A percentile compares a stretch with the other conserved stretches of the same genome.
phyloP scores from a whole-genome alignment of 2,113 vertebrate species.

The Oryzias woworae region DNA sequence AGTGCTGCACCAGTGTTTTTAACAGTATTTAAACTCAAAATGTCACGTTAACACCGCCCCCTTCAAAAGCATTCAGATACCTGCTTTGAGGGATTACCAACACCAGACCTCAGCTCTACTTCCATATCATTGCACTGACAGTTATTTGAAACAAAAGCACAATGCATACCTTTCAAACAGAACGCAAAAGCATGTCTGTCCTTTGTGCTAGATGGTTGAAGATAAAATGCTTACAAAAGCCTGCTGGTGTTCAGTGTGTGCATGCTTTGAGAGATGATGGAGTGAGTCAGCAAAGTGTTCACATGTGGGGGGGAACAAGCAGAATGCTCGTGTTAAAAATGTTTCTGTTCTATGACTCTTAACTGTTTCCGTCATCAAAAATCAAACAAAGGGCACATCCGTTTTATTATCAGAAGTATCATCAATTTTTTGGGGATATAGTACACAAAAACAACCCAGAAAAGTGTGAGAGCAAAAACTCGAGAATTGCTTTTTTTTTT shows the following conservation, averaged over 20 bases:
- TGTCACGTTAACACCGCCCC: conserved; percentile 67
- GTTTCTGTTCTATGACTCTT: conserved; percentile 14
- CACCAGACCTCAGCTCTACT: conserved; percentile 68
- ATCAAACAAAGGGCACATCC: too few relatives aligned
- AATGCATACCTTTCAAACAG: conserved; percentile 59
- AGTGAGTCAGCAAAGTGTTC: conserved; percentile 47
- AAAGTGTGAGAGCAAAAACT: background rate
- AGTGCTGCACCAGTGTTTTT: conserved; percentile 72
- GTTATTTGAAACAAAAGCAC: conserved; percentile 68
- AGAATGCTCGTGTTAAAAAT: conserved; percentile 10
- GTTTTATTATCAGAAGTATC: too few relatives aligned
- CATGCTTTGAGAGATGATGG: conserved; percentile 17
- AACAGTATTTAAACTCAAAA: conserved; percentile 73
- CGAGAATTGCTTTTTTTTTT: background rate
- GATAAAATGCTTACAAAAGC: conserved; percentile 60
- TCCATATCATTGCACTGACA: conserved; percentile 69
- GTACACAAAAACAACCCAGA: too few relatives aligned
- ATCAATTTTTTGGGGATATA: too few relatives aligned
- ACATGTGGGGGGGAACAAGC: conserved; percentile 19
- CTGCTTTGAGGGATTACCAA: conserved; percentile 71
- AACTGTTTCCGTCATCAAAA: too few relatives aligned
- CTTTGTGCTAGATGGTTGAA: conserved; percentile 41
- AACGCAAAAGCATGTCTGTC: conserved; percentile 52
- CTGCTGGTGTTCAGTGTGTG: conserved; percentile 48
- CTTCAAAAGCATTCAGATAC: conserved; percentile 72